phyloP scores from a whole-genome alignment of 2,888 invertebrate genomes.

The Salpingus planirostris region DNA sequence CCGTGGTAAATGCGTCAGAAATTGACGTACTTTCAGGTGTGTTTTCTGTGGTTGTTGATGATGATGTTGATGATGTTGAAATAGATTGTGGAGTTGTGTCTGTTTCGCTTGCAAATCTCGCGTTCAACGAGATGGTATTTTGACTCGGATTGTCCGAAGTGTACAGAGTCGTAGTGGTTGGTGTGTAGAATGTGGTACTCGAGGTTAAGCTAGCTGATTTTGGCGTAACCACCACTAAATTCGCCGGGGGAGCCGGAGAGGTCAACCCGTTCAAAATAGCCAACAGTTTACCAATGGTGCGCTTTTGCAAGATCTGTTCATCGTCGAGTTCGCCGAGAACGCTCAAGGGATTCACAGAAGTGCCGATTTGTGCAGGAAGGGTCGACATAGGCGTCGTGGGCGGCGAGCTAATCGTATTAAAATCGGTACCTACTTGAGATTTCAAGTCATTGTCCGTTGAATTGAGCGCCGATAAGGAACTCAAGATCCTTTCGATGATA shows the following conservation, averaged over 20 bases:
- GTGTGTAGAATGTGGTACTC: slow-evolving; percentile 5
- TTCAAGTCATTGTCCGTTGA: too few relatives aligned
- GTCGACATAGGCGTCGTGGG: slow-evolving; percentile 29
- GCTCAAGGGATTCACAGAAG: slow-evolving; percentile 30
- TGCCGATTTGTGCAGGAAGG: slow-evolving; percentile 25
- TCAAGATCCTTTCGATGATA: slow-evolving; percentile 40
- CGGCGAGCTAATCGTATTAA: slow-evolving; percentile 30
- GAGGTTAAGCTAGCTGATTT: slow-evolving; percentile 21
- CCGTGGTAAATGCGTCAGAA: too few relatives aligned
- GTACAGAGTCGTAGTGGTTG: slow-evolving; percentile 2
- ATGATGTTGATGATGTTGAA: slow-evolving; percentile 16
- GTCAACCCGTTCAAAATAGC: slow-evolving; percentile 40
- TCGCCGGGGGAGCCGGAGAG: slow-evolving; percentile 19
- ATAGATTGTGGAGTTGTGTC: slow-evolving; percentile 2
- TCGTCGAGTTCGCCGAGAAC: slow-evolving; percentile 33
- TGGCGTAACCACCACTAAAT: slow-evolving; percentile 34
- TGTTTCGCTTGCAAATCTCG: slow-evolving; percentile 2
- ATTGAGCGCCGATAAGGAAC: slow-evolving; percentile 37
- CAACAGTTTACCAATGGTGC: slow-evolving; percentile 35
- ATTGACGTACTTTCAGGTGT: slow-evolving; percentile 32
- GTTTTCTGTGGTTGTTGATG: slow-evolving; percentile 25
- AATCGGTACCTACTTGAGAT: slow-evolving; percentile 39
- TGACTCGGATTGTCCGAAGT: slow-evolving; percentile 4
- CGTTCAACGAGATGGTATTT: not conserved
- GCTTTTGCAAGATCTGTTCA: slow-evolving; percentile 33